A percentile compares a stretch with the other conserved stretches of the same genome.
These are phyloP conservation scores for Dryas iulia DNA, from an alignment of 1,140 invertebrate genomes.

Conservation along the genomic window DNA sequence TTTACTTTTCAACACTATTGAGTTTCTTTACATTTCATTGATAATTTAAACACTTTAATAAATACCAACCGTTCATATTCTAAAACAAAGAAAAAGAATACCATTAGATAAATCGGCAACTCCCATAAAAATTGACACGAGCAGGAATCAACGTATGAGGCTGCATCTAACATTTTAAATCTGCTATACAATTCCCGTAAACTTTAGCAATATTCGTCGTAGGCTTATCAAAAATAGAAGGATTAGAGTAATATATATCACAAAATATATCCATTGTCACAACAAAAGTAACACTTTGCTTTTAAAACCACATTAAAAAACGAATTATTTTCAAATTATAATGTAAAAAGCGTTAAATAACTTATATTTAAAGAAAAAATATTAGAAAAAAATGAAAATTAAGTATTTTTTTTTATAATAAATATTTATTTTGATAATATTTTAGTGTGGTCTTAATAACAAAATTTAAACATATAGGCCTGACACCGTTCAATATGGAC, in stretches of 20 bases:
- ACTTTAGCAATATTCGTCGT: conserved; percentile 68
- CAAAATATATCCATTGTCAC: conserved; percentile 79
- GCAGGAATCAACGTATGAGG: conserved; percentile 37
- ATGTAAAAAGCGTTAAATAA: background rate
- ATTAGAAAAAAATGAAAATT: too few species aligned
- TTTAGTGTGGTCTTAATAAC: conserved; percentile 62
- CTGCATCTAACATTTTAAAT: conserved; percentile 41
- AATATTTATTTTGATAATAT: background rate
- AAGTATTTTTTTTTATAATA: too few species aligned
- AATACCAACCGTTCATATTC: too few species aligned
- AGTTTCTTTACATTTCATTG: too few species aligned
- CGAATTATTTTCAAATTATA: background rate
- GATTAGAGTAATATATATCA: conserved; percentile 78
- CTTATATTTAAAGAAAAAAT: too few species aligned
- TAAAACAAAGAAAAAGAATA: background rate
- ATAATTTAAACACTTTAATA: too few species aligned
- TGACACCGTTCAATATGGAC: conserved; percentile 68
- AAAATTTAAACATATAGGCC: conserved; percentile 64
- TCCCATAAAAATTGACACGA: conserved; percentile 52
- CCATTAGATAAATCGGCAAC: conserved; percentile 31
- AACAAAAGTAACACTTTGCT: conserved; percentile 57
- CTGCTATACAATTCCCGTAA: conserved; percentile 72
- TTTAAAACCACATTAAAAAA: conserved; percentile 58
- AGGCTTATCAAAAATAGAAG: conserved; percentile 80
- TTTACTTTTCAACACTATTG: too few species aligned